Evolutionary conservation across 2,888 invertebrate genomes (phyloP), one percentile per base, ranked within the genome.

Genomic region (Diarsia rubi): DNA sequence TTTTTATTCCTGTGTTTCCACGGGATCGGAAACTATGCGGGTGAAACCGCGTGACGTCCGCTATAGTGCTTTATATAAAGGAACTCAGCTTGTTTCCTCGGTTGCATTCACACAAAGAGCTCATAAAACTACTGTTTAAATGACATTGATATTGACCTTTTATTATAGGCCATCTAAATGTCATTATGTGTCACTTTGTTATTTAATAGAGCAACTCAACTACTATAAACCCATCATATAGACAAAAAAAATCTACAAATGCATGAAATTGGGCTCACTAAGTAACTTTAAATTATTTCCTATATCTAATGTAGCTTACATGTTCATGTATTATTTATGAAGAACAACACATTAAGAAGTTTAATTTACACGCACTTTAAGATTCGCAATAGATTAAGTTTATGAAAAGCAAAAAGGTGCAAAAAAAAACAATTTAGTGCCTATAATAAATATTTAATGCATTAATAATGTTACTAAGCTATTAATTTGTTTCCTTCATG

Each of bases 211-310:
- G 5, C 68, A 37, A 14, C 14, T 1, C 1, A 44, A n/a, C 45
- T 37, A 75, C 75, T 52, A 76, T 16, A 75, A 76, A 68, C n/a
- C 9, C 12, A 75, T 66, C 24, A 68, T 27, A 21, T 66, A 42
- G 37, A 0, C 5, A 0, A 47, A 52, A 70, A 49, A 60, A 63
- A 69, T 57, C 0, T 60, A 8, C 5, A 62, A 42, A 54, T 42
- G 12, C 24, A 54, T 12, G 2, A 64, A 59, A 78, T 59, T 45
- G 64, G 19, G 64, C 3, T 37, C 27, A 60, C 52, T 71, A 71
- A 65, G 64, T 78, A 44, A 60, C 42, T 77, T 77, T 60, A 71
- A 78, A 77, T 77, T 75, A 60, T 69, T 45, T 31, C 21, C 67
- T 49, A 60, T 74, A 47, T 5, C 9, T 31, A 57, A 70, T 27